A percentile compares a stretch with the other conserved stretches of the same genome.
These are phyloP conservation scores for Natator depressus DNA, from an alignment of 2,113 vertebrate species.

Conservation along the genomic window DNA sequence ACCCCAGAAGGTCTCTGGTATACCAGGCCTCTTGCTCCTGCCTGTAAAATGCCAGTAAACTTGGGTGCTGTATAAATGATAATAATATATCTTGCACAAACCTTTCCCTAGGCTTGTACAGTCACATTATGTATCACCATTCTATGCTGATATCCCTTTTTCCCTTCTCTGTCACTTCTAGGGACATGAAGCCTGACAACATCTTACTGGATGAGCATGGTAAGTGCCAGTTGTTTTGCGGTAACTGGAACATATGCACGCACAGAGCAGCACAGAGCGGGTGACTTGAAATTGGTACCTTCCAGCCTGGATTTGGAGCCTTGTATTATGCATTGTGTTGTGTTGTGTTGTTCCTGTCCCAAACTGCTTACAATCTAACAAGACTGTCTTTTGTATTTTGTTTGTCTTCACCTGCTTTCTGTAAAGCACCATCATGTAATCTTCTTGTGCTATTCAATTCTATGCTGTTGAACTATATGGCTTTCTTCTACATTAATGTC, in stretches of 20 bases:
- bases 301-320: background rate
- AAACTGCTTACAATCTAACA: no score
- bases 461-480: fast-evolving
- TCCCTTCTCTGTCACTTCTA: slow-evolving; percentile 68
- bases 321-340: background rate
- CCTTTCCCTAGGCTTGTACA: background rate
- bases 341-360: background rate
- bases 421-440: fast-evolving
- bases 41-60: background rate
- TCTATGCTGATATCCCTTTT: slow-evolving; percentile 13
- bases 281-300: background rate
- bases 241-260: fast-evolving
- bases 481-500: background rate
- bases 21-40: fast-evolving
- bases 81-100: background rate
- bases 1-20: background rate
- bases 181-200: slow-evolving; percentile 99
- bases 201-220: slow-evolving; percentile 97
- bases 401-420: background rate
- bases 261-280: background rate
- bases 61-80: background rate
- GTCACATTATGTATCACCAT: fast-evolving
- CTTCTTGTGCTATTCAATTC: fast-evolving
- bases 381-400: fast-evolving
- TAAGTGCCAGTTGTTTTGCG: slow-evolving; percentile 73